Base-by-base conservation (phyloP, 2,113 vertebrate species). In the Brachyhypopomus gauderio region DNA sequence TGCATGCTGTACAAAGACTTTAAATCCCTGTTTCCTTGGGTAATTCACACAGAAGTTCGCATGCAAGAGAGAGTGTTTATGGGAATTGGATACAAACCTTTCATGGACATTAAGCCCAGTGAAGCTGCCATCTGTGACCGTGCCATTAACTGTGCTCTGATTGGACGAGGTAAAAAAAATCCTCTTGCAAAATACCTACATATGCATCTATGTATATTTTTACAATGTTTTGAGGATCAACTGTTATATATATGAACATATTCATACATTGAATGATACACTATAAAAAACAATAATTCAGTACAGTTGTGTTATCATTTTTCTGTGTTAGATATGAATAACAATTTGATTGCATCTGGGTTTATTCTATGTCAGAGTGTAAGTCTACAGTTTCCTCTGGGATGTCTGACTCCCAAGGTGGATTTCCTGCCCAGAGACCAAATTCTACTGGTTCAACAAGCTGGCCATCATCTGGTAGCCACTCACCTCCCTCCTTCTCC, bases 61-160 rank as follows among this genome's bases (percentile, higher is more conserved):
- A 93, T 93, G 92, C 94, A 94, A 85, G 94, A 94, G 81, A 87
- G 94, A 80, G 93, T 92, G 45, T 94, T 94, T 79, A 90, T 94
- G 90, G 94, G 94, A 62, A 92, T 95, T 71, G 94, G 94, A 72
- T 92, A 91, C 84, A 94, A 94, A 75, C 94, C 94, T 36, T 95
- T 93, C 83, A 93, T 92, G 87, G 94, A 95, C 85, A 94, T 94
- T 86, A 81, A 93, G 85, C 94, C 94, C 63, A 95, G 94, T 56
- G 93, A 94, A 19, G 93, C 93, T 30, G 93, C 93, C 19, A 94
- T 94, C 75, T 91, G 80, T 22, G 87, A 93, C 88, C 89, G 94
- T 86, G 92, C 92, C 0, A 84, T 94, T 60, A 91, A 92, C 85
- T 93, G 84, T 62, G 85, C 86, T 1, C 84, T 90, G 48, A 83